Evolutionary conservation across 2,888 invertebrate genomes (phyloP), one percentile per base, ranked within the genome.

Genomic region (Tridacna crocea): DNA sequence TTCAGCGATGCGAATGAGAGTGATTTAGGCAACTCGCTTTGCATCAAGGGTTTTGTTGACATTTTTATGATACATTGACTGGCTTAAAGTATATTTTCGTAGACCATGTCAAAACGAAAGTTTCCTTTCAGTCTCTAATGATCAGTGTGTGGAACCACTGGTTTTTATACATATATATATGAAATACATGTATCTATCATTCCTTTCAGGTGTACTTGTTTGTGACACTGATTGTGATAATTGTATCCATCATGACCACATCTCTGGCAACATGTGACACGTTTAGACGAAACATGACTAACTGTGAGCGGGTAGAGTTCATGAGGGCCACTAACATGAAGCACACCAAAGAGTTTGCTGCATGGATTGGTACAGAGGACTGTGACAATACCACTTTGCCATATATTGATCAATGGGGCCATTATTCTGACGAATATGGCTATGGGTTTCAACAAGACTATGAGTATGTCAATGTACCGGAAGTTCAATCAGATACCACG

Each of bases 281-380:
- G 15, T 79, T 75, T 63, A 73, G 70, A 46, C 47, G 79, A 24
- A 63, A 79, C 61, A 70, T 79, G 61, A 79, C 79, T 17, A 79
- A 75, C 48, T 79, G 79, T 61, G 79, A 79, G 63, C 58, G 75
- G 0, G 46, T 75, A 3, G 70, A 75, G 48, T 79, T 55, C 63
- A 72, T 68, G 63, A 26, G 72, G 26, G 36, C 24, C 13, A 36
- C 61, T 10, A 66, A 72, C 2, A 68, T 70, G 70, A 51, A 75
- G 0, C 61, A 75, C n/a, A 0, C 17, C n/a, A 19, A 75, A 22
- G 51, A 65, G 12, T 51, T 75, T 24, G 51, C 48, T 10, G 26
- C 19, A 12, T 15, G 48, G 46, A 26, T 76, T 22, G 17, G 47
- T 8, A 58, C 55, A 19, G n/a, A n/a, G 10, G 76, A 55, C 19